Conservation (phyloP, 1,140 invertebrate species). For the Mesaphorura yosii region DNA sequence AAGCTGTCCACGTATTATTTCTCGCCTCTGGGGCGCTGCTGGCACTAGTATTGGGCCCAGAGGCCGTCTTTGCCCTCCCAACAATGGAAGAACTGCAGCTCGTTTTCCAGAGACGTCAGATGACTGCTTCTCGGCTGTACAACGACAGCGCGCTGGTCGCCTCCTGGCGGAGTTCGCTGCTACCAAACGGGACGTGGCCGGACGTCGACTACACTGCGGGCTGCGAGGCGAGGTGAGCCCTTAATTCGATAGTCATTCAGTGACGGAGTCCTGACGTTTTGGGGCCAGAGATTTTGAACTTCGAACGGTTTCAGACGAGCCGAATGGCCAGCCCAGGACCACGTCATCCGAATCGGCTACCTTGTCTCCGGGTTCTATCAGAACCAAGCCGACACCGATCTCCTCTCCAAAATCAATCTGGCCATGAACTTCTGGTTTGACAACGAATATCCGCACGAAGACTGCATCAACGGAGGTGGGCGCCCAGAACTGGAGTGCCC, state of each 20-base stretch:
- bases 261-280: background rate
- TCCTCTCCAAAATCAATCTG: background rate
- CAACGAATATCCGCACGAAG: constrained; percentile 1
- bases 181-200: constrained; percentile 15
- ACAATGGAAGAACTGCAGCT: too few relatives aligned
- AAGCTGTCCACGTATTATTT: too few relatives aligned
- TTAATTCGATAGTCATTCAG: too few relatives aligned
- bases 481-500: constrained; percentile 6
- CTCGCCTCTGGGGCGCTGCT: too few relatives aligned
- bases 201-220: constrained; percentile 17
- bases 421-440: constrained; percentile 12
- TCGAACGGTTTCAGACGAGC: constrained; percentile 1
- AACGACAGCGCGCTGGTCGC: too few relatives aligned
- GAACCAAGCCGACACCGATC: background rate
- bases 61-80: too few relatives aligned
- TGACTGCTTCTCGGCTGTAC: too few relatives aligned
- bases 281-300: background rate
- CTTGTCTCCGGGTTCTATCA: background rate
- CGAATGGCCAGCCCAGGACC: constrained; percentile 7
- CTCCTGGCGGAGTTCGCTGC: too few relatives aligned
- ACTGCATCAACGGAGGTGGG: constrained; percentile 16
- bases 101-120: too few relatives aligned
- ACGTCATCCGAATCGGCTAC: constrained; percentile 7
- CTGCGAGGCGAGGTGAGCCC: constrained; percentile 12
- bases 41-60: too few relatives aligned